Evolutionary conservation across 2,113 vertebrate genomes (phyloP).

Genomic region (Xiphorhynchus elegans): DNA sequence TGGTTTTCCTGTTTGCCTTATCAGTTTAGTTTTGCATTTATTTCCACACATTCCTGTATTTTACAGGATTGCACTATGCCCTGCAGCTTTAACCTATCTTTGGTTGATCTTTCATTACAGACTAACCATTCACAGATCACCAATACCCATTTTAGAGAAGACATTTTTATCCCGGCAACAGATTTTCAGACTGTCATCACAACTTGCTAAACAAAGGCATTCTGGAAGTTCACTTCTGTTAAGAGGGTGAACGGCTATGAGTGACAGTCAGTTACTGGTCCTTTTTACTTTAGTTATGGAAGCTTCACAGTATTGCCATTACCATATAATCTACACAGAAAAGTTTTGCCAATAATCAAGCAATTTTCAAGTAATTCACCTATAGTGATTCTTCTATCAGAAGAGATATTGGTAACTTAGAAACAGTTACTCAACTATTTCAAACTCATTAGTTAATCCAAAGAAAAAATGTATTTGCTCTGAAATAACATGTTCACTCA

Average conservation of each 20-base stretch:
- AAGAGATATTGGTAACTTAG: neutral
- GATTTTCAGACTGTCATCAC: neutral
- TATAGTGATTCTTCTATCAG: neutral
- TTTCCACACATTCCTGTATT: neutral
- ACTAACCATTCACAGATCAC: neutral
- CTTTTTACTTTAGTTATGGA: neutral
- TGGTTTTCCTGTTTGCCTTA: neutral
- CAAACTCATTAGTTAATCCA: neutral
- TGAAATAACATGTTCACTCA: neutral
- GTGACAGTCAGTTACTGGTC: neutral
- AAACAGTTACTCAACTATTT: neutral
- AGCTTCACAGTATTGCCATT: neutral
- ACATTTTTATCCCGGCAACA: neutral
- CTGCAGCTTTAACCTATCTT: neutral
- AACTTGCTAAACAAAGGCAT: neutral
- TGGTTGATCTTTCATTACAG: neutral
- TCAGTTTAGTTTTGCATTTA: neutral
- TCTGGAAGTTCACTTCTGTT: neutral
- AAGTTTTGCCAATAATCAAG: neutral
- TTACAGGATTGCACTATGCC: neutral
- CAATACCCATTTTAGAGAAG: neutral
- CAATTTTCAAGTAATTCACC: neutral
- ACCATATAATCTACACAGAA: neutral
- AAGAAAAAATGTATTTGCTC: neutral
- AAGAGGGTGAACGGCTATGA: neutral